Percentiles rank a stretch among this genome's conserved stretches.
Evolutionary conservation across 2,797 vertebrate species (phyloP).

Genomic region (Molossus molossus): DNA sequence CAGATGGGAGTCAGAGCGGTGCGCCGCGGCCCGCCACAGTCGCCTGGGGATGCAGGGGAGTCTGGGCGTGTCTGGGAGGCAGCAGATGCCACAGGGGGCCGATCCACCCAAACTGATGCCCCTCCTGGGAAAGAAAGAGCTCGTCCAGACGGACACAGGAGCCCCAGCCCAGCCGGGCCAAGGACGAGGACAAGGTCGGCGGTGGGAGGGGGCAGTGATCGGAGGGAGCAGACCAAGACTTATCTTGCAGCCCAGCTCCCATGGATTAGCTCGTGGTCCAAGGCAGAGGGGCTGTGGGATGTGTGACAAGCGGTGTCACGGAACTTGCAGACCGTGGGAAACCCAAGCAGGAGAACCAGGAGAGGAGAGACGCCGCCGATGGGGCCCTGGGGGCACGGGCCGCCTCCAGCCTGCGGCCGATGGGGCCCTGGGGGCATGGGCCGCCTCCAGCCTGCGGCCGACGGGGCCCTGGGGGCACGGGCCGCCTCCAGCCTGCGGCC

Average conservation of each 20-base stretch:
- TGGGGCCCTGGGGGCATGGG: too few species aligned
- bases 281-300: background rate
- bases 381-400: background rate
- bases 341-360: background rate
- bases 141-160: background rate
- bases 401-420: background rate
- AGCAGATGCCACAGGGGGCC: background rate
- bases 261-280: background rate
- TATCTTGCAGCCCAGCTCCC: background rate
- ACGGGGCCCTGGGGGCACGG: too few species aligned
- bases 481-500: too few species aligned
- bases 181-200: background rate
- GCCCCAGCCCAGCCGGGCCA: background rate
- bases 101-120: background rate
- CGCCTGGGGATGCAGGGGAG: background rate
- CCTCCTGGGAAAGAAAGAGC: background rate
- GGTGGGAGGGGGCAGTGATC: background rate
- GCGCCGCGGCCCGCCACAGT: background rate
- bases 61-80: background rate
- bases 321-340: slow-evolving; percentile 1
- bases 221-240: background rate
- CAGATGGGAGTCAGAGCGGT: background rate
- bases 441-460: background rate
- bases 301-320: background rate
- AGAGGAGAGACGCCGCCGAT: background rate